A percentile compares a stretch with the other conserved stretches of the same genome.
These are phyloP conservation scores for Hyperoplus immaculatus DNA, from an alignment of 2,797 vertebrate genomes.

Conservation along the genomic window DNA sequence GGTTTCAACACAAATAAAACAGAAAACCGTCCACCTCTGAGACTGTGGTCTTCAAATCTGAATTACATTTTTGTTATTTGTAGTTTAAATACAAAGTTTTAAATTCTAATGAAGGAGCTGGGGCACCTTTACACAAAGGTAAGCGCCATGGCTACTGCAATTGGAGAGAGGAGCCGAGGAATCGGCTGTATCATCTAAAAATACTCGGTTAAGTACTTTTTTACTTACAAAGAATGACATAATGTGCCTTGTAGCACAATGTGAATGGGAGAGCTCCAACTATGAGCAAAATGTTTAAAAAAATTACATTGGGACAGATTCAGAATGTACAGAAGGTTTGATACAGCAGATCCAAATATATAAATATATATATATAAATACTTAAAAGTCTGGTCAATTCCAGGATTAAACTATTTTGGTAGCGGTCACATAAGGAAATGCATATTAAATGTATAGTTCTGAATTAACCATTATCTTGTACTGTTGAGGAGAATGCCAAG, in stretches of 20 bases:
- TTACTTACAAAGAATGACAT: slow-evolving; percentile 4
- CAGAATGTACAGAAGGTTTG: neutral
- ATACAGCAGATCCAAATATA: neutral
- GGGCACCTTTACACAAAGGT: neutral
- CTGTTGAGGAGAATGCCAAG: neutral
- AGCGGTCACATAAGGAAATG: neutral
- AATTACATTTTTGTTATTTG: slow-evolving; percentile 12
- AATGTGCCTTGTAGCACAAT: neutral
- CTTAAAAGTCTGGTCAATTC: neutral
- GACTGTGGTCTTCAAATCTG: neutral
- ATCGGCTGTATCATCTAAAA: slow-evolving; percentile 3
- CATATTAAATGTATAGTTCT: neutral
- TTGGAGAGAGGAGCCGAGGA: slow-evolving; percentile 6
- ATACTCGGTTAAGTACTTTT: slow-evolving; percentile 2
- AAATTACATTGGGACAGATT: neutral
- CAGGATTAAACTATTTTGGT: neutral
- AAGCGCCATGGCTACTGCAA: neutral
- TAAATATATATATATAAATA: neutral
- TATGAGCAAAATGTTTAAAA: neutral
- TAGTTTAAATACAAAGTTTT: slow-evolving; percentile 12
- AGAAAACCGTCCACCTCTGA: neutral
- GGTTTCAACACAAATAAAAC: neutral
- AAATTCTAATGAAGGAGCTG: slow-evolving; percentile 24
- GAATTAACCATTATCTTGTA: neutral
- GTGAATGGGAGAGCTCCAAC: neutral